phyloP scores from a whole-genome alignment of 2,113 vertebrate genomes.

The Planiliza haematocheilus region DNA sequence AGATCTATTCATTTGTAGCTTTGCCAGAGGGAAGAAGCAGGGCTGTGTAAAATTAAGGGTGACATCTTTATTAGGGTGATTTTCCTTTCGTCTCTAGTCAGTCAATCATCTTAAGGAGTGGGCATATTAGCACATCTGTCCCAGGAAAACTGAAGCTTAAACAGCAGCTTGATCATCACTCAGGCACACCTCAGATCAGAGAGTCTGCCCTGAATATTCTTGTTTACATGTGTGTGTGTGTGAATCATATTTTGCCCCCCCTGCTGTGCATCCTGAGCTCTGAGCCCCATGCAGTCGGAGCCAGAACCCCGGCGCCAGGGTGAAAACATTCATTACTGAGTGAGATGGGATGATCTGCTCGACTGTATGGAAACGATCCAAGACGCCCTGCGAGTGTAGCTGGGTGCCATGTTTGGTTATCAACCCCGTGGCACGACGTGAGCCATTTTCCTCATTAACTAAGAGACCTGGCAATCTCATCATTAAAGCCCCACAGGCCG shows the following conservation, averaged over 20 bases:
- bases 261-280: conserved; percentile 29
- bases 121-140: conserved; percentile 53
- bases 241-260: conserved; percentile 31
- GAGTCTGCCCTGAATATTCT: conserved; percentile 38
- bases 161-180: conserved; percentile 52
- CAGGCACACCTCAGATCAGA: conserved; percentile 49
- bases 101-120: conserved; percentile 65
- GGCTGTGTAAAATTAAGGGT: conserved; percentile 55
- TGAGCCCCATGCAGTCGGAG: conserved; percentile 23
- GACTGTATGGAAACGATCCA: conserved; percentile 29
- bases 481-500: conserved; percentile 47
- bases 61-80: conserved; percentile 61
- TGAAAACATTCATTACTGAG: conserved; percentile 44
- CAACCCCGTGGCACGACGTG: conserved; percentile 26
- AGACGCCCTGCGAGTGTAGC: conserved; percentile 37
- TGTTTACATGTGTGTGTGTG: conserved; percentile 52
- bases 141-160: conserved; percentile 39
- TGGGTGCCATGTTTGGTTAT: conserved; percentile 32
- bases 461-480: conserved; percentile 31
- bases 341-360: conserved; percentile 27
- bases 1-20: conserved; percentile 56
- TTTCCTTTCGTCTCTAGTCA: conserved; percentile 54
- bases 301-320: conserved; percentile 31
- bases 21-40: conserved; percentile 35
- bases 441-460: conserved; percentile 37